Evolutionary conservation across 2,797 vertebrate species (phyloP).

Genomic region (Hephaestus fuliginosus): DNA sequence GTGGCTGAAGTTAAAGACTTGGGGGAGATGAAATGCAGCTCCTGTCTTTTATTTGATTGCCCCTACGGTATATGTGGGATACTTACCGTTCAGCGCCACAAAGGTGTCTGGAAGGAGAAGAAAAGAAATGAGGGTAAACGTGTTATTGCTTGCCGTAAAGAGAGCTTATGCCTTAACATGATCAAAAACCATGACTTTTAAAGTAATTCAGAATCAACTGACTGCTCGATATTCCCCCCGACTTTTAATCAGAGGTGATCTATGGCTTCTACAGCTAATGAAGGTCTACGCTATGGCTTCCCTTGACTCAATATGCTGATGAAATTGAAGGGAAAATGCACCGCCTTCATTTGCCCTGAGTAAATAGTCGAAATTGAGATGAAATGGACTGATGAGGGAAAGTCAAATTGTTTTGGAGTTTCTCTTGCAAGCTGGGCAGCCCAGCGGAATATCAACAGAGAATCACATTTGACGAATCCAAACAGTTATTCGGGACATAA

Average conservation of each 20-base stretch:
- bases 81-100: conserved; percentile 99
- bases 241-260: conserved; percentile 70
- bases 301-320: conserved; percentile 64
- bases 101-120: conserved; percentile 94
- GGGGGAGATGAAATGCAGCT: conserved; percentile 70
- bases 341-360: conserved; percentile 46
- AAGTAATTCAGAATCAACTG: conserved; percentile 71
- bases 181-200: conserved; percentile 73
- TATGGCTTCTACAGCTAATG: conserved; percentile 59
- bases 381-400: conserved; percentile 54
- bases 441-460: conserved; percentile 34
- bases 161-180: conserved; percentile 53
- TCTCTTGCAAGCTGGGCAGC: conserved; percentile 29
- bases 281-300: conserved; percentile 43
- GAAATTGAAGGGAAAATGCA: conserved; percentile 45
- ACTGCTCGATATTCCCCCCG: conserved; percentile 58
- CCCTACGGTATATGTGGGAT: conserved; percentile 50
- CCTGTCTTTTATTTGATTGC: conserved; percentile 68
- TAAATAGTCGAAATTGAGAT: conserved; percentile 54
- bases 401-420: conserved; percentile 46
- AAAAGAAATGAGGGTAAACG: conserved; percentile 62
- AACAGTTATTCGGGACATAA: conserved; percentile 33
- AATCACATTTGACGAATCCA: conserved; percentile 19
- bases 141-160: conserved; percentile 71
- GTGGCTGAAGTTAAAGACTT: conserved; percentile 80